These are phyloP conservation scores for Cheilosia pagana DNA, from an alignment of 2,888 invertebrate genomes.

Conservation along the genomic window DNA sequence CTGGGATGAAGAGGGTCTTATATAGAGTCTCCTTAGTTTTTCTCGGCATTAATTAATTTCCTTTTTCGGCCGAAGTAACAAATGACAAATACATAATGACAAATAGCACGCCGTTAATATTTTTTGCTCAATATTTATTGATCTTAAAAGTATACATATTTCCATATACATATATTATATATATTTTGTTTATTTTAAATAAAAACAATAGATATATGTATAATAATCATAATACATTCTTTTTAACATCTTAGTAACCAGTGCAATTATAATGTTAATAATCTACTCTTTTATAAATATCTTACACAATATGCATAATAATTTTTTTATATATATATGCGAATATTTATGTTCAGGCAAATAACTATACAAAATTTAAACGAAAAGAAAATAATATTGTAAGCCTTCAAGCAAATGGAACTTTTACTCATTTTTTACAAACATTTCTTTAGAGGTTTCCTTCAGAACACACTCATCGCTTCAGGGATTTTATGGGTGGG, in stretches of 20 bases:
- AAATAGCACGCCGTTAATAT: neutral
- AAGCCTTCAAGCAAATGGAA: constrained; percentile 52
- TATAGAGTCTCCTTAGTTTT: no score
- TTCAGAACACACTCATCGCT: neutral
- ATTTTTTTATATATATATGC: constrained; percentile 5
- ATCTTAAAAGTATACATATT: constrained; percentile 59
- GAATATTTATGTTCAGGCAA: constrained; percentile 19
- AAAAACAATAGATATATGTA: constrained; percentile 54
- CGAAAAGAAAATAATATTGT: constrained; percentile 13
- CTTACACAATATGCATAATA: constrained; percentile 44
- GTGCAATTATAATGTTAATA: constrained; percentile 56
- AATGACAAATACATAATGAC: no score
- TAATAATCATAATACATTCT: constrained; percentile 62
- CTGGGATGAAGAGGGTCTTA: no score
- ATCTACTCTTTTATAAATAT: constrained; percentile 52
- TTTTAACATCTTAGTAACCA: constrained; percentile 69
- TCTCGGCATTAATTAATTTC: no score
- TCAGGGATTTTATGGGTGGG: neutral
- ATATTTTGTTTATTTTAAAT: constrained; percentile 59
- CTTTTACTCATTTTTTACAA: constrained; percentile 17
- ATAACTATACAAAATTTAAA: constrained; percentile 34
- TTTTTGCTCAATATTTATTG: constrained; percentile 61
- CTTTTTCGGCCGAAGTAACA: no score
- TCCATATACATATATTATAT: constrained; percentile 53
- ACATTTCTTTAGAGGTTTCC: neutral